A percentile compares a stretch with the other conserved stretches of the same genome.
These are phyloP conservation scores for Coracias cyanogaster DNA, from an alignment of 2,797 vertebrate genomes.

Conservation along the genomic window DNA sequence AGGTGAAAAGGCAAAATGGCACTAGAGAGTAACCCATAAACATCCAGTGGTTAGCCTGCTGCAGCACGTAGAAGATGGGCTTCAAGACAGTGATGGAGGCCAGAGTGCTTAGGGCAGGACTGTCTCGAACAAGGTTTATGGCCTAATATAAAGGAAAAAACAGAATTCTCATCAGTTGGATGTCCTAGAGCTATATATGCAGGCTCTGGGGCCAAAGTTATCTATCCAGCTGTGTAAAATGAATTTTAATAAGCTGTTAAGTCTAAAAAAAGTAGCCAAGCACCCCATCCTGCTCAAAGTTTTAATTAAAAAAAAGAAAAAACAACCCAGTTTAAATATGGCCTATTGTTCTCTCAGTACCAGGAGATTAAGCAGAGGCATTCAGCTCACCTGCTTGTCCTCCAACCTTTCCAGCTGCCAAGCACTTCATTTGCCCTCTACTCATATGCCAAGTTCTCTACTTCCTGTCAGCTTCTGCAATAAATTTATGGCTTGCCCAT, in stretches of 20 bases:
- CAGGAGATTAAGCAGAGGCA: neutral
- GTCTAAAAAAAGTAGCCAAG: neutral
- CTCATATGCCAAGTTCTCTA: neutral
- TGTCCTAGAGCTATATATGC: neutral
- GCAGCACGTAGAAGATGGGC: conserved; percentile 88
- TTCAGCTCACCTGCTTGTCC: neutral
- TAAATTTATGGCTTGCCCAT: neutral
- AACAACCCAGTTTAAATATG: neutral
- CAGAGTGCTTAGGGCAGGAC: conserved; percentile 82
- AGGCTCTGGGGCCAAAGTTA: neutral
- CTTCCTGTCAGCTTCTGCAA: neutral
- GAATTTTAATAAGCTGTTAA: neutral
- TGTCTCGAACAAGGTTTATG: conserved; percentile 86
- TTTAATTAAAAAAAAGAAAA: neutral
- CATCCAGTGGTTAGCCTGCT: conserved; percentile 94
- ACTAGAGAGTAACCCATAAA: conserved; percentile 96
- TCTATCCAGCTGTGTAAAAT: neutral
- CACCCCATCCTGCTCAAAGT: neutral
- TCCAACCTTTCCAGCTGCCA: neutral
- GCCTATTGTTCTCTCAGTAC: neutral
- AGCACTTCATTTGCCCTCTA: neutral
- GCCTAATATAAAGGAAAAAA: conserved; percentile 72
- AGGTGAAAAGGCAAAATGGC: conserved; percentile 95
- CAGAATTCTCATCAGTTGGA: neutral
- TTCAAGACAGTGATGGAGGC: conserved; percentile 81